Conservation (phyloP, 2,113 vertebrate genomes). For the Caracal caracal region DNA sequence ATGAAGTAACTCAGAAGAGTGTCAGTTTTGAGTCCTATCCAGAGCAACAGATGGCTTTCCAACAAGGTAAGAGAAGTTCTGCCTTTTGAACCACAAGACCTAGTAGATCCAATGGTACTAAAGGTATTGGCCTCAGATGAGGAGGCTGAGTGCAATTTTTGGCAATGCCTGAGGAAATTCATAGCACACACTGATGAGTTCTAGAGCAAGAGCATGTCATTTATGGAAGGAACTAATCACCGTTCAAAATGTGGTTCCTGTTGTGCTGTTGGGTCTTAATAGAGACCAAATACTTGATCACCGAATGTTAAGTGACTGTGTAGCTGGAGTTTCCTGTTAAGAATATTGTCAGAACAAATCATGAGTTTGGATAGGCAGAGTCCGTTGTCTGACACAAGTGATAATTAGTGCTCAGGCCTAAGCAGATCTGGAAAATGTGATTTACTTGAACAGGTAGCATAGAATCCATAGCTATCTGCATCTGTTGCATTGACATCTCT, state of each 20-base stretch:
- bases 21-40: background rate
- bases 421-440: background rate
- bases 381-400: background rate
- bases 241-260: background rate
- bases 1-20: background rate
- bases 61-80: background rate
- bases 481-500: background rate
- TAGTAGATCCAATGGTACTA: background rate
- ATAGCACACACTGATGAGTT: background rate
- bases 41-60: background rate
- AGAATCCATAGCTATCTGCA: background rate
- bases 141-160: background rate
- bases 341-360: background rate
- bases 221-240: background rate
- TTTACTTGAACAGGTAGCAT: background rate
- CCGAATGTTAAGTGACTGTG: background rate
- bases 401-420: background rate
- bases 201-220: background rate
- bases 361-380: background rate
- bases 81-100: background rate
- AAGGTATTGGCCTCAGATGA: background rate
- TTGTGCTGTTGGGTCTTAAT: background rate
- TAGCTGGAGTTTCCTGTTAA: background rate
- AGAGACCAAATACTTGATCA: background rate
- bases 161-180: background rate